Evolutionary conservation across 2,797 vertebrate species (phyloP), one percentile per base, ranked within the genome.

Genomic region (Rhyacichthys aspro): DNA sequence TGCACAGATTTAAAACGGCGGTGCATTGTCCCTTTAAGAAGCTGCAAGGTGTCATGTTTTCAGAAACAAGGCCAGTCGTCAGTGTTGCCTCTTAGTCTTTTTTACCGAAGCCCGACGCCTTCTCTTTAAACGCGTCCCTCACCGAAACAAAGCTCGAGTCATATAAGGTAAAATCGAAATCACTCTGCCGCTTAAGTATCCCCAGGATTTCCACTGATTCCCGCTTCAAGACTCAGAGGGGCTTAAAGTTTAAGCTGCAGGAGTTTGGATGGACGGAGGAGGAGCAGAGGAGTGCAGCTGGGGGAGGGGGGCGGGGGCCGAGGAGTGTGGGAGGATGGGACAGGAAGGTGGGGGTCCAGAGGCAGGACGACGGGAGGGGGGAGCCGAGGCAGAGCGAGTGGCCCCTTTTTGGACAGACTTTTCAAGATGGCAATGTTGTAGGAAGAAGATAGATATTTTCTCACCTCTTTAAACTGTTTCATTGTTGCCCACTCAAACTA

Each of bases 51-150:
- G 45, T 50, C 23, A 50, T 64, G 65, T 68, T 80, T 80, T 81
- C 46, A 71, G 64, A 78, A 81, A 78, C 32, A 12, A 68, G 80
- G 78, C 56, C 78, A 66, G 7, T 63, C 17, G 0, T 55, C 38
- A 7, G 43, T 15, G 11, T 70, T 57, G 33, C n/a, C 42, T 39
- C 36, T 36, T 14, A 45, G 48, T 19, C 43, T 43, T 16, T n/a
- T 0, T 52, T 56, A 39, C 9, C 39, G 2, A 11, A 48, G 7
- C 10, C 38, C 19, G 18, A 10, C 10, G 11, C 43, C 10, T 59
- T 34, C 19, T 12, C 16, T 18, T 38, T 28, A 9, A 11, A 9
- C 33, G 14, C n/a, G 14, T 17, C 14, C 7, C 41, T 11, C 6
- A 7, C 11, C 10, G 8, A 12, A 3, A 5, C n/a, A 15, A n/a